Evolutionary conservation across 30 jellyfish, hydroid and myxozoan species (phyloP).

Genomic region (Mastigias papua): DNA sequence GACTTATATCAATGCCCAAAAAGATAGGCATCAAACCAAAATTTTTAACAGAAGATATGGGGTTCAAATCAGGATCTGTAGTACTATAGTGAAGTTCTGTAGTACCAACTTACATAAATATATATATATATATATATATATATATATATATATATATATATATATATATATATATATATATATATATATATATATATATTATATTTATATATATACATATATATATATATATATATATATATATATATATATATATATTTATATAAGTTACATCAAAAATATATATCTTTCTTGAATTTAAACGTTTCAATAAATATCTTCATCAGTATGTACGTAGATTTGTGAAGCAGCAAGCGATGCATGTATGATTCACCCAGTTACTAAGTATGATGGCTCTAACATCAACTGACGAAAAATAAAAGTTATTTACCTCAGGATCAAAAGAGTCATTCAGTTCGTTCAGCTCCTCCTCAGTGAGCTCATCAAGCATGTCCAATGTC

Average conservation of each 20-base stretch:
- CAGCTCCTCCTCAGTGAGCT: conserved; percentile 65
- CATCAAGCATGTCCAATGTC: conserved; percentile 57
- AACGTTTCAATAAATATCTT: background rate
- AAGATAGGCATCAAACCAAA: no score
- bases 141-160: background rate
- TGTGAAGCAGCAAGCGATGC: no score
- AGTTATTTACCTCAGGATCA: conserved; percentile 52
- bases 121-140: background rate
- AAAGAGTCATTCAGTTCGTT: conserved; percentile 49
- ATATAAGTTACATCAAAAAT: background rate
- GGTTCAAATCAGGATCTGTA: no score
- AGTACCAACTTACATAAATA: background rate
- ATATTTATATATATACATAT: background rate
- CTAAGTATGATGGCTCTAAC: no score
- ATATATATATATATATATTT: background rate
- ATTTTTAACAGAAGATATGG: no score
- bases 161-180: background rate
- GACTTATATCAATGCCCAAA: no score
- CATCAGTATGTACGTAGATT: no score
- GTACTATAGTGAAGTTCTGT: background rate
- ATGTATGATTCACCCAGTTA: no score
- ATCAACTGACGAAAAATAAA: no score
- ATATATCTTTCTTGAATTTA: no score
- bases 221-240: background rate
- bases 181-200: background rate